These are phyloP conservation scores for Entomobrya multifasciata DNA, from an alignment of 2,888 invertebrate species.

Conservation along the genomic window DNA sequence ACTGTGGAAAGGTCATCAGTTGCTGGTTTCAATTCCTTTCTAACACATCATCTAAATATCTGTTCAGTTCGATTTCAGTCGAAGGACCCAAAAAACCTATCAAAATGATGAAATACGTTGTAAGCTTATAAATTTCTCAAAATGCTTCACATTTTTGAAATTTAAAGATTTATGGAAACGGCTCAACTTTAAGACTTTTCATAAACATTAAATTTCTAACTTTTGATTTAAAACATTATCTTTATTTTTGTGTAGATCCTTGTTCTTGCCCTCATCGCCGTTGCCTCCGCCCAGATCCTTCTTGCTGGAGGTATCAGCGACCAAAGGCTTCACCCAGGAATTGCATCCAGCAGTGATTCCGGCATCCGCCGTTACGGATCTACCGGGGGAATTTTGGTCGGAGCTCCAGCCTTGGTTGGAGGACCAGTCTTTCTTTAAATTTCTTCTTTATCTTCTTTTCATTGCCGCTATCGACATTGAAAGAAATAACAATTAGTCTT, in stretches of 20 bases:
- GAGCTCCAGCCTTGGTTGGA: slow-evolving; percentile 43
- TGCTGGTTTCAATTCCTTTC: slow-evolving; percentile 26
- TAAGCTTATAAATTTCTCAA: slow-evolving; percentile 48
- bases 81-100: slow-evolving; percentile 29
- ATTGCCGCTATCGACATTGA: slow-evolving; percentile 18
- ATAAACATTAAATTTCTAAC: too few relatives aligned
- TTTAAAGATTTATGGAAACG: neutral
- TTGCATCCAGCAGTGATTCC: slow-evolving; percentile 71
- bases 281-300: slow-evolving; percentile 75
- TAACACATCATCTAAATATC: slow-evolving; percentile 21
- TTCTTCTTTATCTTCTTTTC: slow-evolving; percentile 33
- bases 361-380: slow-evolving; percentile 76
- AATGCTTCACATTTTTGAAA: neutral
- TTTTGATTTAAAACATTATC: neutral
- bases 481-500: neutral
- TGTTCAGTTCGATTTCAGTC: slow-evolving; percentile 37
- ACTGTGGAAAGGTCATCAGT: slow-evolving; percentile 16
- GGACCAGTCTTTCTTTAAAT: slow-evolving; percentile 57
- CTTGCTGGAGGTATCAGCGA: slow-evolving; percentile 67
- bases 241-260: slow-evolving; percentile 72
- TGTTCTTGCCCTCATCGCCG: slow-evolving; percentile 75
- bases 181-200: neutral
- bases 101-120: slow-evolving; percentile 76
- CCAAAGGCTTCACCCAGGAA: slow-evolving; percentile 73
- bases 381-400: slow-evolving; percentile 71